Base-by-base conservation (phyloP, 2,113 vertebrate genomes). In the Chamaea fasciata region DNA sequence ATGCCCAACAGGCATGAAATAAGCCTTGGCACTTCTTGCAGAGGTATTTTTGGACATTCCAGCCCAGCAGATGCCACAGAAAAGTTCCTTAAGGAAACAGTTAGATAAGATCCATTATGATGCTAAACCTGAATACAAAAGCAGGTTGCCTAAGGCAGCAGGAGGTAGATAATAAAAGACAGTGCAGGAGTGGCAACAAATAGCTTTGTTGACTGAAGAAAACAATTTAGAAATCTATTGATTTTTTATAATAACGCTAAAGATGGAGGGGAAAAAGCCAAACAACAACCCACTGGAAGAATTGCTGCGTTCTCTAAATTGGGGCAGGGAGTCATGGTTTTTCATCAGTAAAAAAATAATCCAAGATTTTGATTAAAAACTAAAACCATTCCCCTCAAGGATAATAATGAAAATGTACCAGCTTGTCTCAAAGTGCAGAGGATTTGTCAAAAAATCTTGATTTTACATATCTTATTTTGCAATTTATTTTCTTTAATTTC, bases 91-190 rank as follows among this genome's bases (percentile, higher is more conserved):
- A 76, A 85, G 81, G 79, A 69, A 87, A 21, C 2, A 11, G 52
- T 89, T 82, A 82, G 69, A 30, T 94, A 92, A 94, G 80, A 89
- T 79, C 65, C 81, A 82, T 65, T 79, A 89, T 20, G 37, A 80
- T 85, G 41, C 85, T 92, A 90, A 83, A 74, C 55, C 74, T 49
- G 60, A 91, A 94, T 84, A 84, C 10, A 94, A 62, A 94, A 91
- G 52, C 42, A 75, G 22, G 24, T 12, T 84, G 21, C 87, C 77
- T 64, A 78, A 71, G 69, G 83, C 39, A 89, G 64, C 42, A 59
- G 33, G 23, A 94, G 44, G 49, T 8, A 78, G 31, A 74, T 63
- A 85, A 85, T 87, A 75, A 87, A 68, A 75, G 33, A 39, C 50
- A 92, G n/a, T 13, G 35, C 0, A 0, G 19, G 52, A 94, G 18